Evolutionary conservation across 2,888 invertebrate species (phyloP), one percentile per base, ranked within the genome.

Genomic region (Cryptocephalus primarius): DNA sequence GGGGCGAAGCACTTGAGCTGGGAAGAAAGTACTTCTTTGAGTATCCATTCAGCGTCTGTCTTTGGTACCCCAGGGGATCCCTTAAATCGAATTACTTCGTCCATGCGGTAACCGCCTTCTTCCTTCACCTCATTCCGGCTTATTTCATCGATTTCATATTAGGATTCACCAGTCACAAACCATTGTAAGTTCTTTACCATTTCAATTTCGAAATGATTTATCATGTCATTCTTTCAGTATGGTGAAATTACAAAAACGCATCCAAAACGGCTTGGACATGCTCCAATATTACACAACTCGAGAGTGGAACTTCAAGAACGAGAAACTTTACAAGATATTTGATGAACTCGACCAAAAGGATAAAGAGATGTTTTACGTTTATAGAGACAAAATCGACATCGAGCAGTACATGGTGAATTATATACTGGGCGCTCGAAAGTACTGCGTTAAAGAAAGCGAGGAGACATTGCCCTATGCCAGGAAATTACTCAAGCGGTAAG

Each of bases 371-470:
- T 91, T 87, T 56, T 78, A 77, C 51, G 76, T 77, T 0, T 69
- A 73, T 52, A 65, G 66, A 10, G 70, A 70, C 45, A 70, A 70
- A 40, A 61, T 83, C 1, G 68, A 79, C 55, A 83, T 83, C 77
- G 75, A 81, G 45, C 66, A 75, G 1, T 89, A 83, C 61, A 65
- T 88, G 53, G 72, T 76, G 55, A 75, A 72, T 62, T 89, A 89
- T 61, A 79, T 92, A 32, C 75, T 85, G 52, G 94, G 93, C 0
- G 82, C 87, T n/a, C 77, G 93, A 11, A 80, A 83, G 55, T 93
- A 79, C 65, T 85, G 88, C 60, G 73, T 91, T 47, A 89, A 90
- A 53, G 94, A 95, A 58, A 84, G 85, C 57, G 81, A 83, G 0
- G 75, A 80, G 9, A 85, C 85, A 0, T 62, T 92, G 14, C 87